A percentile compares a stretch with the other conserved stretches of the same genome.
phyloP scores from a whole-genome alignment of 2,113 vertebrate genomes.

The Cyprinodon tularosa region DNA sequence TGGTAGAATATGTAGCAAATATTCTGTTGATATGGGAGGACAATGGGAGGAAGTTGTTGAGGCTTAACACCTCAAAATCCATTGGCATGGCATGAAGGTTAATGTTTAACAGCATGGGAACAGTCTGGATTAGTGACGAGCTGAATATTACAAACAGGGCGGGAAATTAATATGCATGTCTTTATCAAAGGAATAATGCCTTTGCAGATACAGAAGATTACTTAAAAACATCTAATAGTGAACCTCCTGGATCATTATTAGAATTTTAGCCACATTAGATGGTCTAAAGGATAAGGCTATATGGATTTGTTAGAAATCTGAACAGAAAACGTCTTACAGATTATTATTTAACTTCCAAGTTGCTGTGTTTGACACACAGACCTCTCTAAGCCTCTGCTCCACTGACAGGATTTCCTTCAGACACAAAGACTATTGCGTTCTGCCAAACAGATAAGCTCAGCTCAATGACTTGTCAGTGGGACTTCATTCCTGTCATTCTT shows the following conservation, averaged over 20 bases:
- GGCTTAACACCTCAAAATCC: neutral
- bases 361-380: constrained; percentile 25
- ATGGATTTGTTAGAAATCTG: neutral
- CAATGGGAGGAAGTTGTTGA: neutral
- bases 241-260: neutral
- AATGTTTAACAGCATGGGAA: neutral
- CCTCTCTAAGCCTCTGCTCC: constrained; percentile 18
- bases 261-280: neutral
- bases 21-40: neutral
- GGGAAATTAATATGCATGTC: neutral
- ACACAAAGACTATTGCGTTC: constrained; percentile 72
- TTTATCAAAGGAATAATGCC: neutral
- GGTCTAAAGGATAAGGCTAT: neutral
- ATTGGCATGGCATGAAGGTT: neutral
- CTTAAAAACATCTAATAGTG: neutral
- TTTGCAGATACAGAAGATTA: neutral
- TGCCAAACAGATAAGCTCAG: constrained; percentile 69
- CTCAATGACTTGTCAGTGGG: constrained; percentile 41
- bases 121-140: neutral
- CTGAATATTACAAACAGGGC: neutral
- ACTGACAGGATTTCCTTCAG: constrained; percentile 80
- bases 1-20: neutral
- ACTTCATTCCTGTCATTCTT: constrained; percentile 76
- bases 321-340: constrained; percentile 26
- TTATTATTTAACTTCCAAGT: constrained; percentile 3